phyloP scores from a whole-genome alignment of 1,140 invertebrate species.

The Asobara japonica region DNA sequence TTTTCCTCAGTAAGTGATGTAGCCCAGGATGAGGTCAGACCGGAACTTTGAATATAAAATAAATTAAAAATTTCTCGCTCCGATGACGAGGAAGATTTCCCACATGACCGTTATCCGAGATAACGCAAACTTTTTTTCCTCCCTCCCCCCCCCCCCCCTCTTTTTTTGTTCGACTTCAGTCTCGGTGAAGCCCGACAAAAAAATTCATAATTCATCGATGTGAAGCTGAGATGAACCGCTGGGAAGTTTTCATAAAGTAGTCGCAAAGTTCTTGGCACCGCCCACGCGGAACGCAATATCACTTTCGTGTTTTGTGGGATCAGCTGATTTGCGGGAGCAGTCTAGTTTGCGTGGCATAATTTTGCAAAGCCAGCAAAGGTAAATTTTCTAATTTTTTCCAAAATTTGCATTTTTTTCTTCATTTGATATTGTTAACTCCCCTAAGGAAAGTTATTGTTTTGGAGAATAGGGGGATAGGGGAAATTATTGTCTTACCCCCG shows the following conservation, averaged over 20 bases:
- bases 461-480: too few relatives aligned
- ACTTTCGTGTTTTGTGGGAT: not conserved
- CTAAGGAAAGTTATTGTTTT: too few relatives aligned
- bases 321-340: too few relatives aligned
- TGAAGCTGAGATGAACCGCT: not conserved
- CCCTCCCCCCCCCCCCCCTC: not conserved
- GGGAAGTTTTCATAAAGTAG: not conserved
- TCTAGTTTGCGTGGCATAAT: too few relatives aligned
- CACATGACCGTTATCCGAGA: not conserved
- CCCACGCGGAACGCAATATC: not conserved
- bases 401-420: too few relatives aligned
- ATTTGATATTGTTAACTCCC: too few relatives aligned
- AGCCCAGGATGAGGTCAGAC: not conserved
- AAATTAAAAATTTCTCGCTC: not conserved
- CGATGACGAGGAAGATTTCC: conserved; percentile 1
- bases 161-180: too few relatives aligned
- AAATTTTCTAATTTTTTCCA: too few relatives aligned
- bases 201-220: not conserved
- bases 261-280: not conserved
- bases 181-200: not conserved
- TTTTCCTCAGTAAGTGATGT: too few relatives aligned
- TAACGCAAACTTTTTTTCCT: not conserved
- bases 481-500: too few relatives aligned
- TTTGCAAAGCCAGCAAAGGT: too few relatives aligned
- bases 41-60: not conserved